A percentile compares a stretch with the other conserved stretches of the same genome.
These are phyloP conservation scores for Abrostola tripartita DNA, from an alignment of 2,888 invertebrate genomes.

Conservation along the genomic window DNA sequence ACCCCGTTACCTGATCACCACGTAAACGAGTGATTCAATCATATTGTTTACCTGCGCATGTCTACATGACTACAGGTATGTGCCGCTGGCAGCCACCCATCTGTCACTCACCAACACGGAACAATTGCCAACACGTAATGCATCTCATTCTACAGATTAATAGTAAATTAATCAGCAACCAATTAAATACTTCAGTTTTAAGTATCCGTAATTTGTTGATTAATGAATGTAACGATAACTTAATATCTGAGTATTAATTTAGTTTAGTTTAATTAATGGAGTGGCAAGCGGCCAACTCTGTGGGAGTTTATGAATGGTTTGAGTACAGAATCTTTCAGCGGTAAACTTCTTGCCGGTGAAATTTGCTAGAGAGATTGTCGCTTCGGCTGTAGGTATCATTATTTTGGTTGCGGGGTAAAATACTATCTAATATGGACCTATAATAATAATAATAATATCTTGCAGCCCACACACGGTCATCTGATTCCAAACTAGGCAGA, in stretches of 20 bases:
- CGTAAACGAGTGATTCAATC: constrained; percentile 19
- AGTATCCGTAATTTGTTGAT: constrained; percentile 6
- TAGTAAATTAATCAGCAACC: constrained; percentile 35
- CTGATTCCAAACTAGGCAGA: no score
- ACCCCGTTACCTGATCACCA: constrained; percentile 34
- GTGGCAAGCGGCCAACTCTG: not conserved
- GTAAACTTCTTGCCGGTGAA: not conserved
- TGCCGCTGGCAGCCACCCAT: constrained; percentile 31
- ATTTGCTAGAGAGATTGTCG: not conserved
- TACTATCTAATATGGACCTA: no score
- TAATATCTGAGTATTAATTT: not conserved
- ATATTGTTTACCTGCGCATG: constrained; percentile 30
- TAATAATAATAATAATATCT: no score
- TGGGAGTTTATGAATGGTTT: not conserved
- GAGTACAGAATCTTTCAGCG: not conserved
- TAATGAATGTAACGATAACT: constrained; percentile 19
- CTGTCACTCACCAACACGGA: constrained; percentile 23
- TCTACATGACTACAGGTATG: constrained; percentile 17
- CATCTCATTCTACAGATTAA: constrained; percentile 29
- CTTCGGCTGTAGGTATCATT: no score
- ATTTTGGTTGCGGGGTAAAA: no score
- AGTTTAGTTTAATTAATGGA: not conserved
- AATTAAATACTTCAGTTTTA: constrained; percentile 22
- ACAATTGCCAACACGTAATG: constrained; percentile 13
- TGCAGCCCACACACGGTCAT: no score